Conservation (phyloP, 2,797 vertebrate species). For the Hippopotamyrus pictus region DNA sequence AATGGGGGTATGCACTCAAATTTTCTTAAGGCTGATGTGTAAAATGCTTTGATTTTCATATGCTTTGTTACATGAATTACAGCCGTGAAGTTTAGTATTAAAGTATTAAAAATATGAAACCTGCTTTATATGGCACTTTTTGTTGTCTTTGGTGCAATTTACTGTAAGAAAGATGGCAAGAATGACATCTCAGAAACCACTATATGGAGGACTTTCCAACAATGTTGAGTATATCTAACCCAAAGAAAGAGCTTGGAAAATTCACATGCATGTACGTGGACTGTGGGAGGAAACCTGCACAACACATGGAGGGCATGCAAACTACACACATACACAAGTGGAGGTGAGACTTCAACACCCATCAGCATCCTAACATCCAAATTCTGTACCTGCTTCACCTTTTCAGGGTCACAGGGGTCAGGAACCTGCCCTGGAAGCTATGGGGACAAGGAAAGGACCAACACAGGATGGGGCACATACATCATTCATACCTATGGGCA, state of each 20-base stretch:
- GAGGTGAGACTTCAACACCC: neutral
- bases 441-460: neutral
- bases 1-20: conserved; percentile 22
- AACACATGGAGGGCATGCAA: neutral
- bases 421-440: neutral
- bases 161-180: neutral
- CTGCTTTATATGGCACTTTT: neutral
- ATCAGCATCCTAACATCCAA: neutral
- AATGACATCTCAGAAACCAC: neutral
- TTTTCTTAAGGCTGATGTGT: conserved; percentile 24
- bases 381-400: neutral
- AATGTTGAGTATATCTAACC: neutral
- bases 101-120: conserved; percentile 27
- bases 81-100: conserved; percentile 16
- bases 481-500: neutral
- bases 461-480: neutral
- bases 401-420: neutral
- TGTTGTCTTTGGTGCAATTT: neutral
- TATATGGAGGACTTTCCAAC: neutral
- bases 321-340: neutral
- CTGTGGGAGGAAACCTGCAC: neutral
- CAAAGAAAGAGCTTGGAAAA: neutral
- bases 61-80: conserved; percentile 27
- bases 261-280: neutral
- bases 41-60: conserved; percentile 30